Conservation (phyloP, 2,797 vertebrate genomes). For the Tokudaia tokunoshimensis region DNA sequence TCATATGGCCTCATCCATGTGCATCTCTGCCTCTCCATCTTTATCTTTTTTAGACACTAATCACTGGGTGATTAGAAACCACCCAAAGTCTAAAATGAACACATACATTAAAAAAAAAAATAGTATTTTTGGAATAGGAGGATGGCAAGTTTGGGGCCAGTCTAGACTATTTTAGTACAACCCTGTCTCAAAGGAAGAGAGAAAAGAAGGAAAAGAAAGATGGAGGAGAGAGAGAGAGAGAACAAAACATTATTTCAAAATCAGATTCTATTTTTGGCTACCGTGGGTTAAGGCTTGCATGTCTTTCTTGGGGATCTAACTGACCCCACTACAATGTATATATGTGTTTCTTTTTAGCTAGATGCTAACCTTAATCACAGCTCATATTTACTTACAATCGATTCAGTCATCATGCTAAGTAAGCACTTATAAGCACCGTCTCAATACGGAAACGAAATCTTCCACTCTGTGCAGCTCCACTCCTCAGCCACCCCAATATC, state of each 20-base stretch:
- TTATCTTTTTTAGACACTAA: neutral
- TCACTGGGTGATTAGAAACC: neutral
- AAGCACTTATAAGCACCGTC: slow-evolving; percentile 13
- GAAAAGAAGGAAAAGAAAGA: neutral
- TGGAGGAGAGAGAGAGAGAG: neutral
- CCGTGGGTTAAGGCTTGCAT: neutral
- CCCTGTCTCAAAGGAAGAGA: neutral
- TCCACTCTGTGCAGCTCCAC: neutral
- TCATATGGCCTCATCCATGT: neutral
- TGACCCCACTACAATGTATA: neutral
- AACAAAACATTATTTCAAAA: neutral
- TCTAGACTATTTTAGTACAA: neutral
- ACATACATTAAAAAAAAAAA: neutral
- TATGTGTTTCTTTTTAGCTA: neutral
- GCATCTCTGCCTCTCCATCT: neutral
- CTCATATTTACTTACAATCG: neutral
- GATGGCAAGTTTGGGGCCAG: neutral
- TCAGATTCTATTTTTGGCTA: neutral
- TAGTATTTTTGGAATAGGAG: neutral
- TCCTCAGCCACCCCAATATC: slow-evolving; percentile 35
- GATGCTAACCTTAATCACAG: neutral
- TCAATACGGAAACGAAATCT: slow-evolving; percentile 43
- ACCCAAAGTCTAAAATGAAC: neutral
- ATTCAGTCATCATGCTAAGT: neutral
- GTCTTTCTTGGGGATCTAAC: neutral